Percentiles rank a stretch among this genome's conserved stretches.
Evolutionary conservation across 2,113 vertebrate species (phyloP).

Genomic region (western clawed frog (Xenopus tropicalis)): DNA sequence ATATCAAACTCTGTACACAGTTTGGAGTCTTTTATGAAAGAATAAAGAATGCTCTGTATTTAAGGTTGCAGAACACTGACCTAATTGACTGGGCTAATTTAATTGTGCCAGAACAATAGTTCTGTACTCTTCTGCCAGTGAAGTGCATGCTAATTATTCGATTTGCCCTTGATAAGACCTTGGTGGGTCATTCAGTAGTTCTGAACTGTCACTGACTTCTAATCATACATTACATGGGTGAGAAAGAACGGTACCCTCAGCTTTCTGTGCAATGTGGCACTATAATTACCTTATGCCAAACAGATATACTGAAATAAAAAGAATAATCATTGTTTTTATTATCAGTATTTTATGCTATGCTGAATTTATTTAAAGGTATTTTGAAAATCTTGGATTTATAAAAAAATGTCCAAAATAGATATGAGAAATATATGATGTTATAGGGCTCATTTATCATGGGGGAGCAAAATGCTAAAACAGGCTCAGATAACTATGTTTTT

Average conservation of each 20-base stretch:
- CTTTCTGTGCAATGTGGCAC: conserved; percentile 79
- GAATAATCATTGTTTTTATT: conserved; percentile 49
- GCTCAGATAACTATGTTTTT: no score
- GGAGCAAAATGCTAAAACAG: no score
- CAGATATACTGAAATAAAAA: conserved; percentile 79
- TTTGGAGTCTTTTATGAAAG: conserved; percentile 6
- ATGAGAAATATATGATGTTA: no score
- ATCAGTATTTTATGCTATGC: no score
- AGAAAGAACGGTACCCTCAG: conserved; percentile 81
- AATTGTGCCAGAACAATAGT: conserved; percentile 91
- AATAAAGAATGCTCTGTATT: conserved; percentile 63
- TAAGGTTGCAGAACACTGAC: conserved; percentile 84
- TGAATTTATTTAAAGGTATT: no score
- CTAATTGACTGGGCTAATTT: conserved; percentile 93
- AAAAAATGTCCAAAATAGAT: no score
- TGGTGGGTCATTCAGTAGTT: conserved; percentile 93
- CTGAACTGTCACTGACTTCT: conserved; percentile 98
- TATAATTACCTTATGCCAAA: conserved; percentile 88
- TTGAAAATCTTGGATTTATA: no score
- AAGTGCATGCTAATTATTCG: conserved; percentile 95
- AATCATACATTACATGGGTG: conserved; percentile 95
- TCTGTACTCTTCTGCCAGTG: conserved; percentile 73
- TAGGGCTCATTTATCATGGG: no score
- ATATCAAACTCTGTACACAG: conserved; percentile 4
- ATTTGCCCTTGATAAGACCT: conserved; percentile 93